phyloP scores from a whole-genome alignment of 1,140 invertebrate genomes.

The Protaetia brevitarsis region DNA sequence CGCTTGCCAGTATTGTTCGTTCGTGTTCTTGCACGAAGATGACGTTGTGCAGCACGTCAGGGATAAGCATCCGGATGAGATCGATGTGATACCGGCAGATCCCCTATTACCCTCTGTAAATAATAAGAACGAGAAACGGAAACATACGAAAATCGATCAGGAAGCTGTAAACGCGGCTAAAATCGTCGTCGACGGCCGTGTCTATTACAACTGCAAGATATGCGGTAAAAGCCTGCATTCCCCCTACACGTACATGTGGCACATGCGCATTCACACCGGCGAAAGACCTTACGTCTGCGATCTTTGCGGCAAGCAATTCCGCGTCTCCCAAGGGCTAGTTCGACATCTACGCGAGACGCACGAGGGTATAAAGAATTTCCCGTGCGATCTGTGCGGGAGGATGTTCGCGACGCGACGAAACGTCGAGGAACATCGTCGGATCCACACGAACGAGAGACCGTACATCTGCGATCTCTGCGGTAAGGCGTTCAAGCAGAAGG shows the following conservation, averaged over 20 bases:
- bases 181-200: conserved; percentile 50
- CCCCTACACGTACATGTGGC: conserved; percentile 59
- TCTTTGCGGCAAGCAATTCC: conserved; percentile 71
- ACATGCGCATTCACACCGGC: conserved; percentile 66
- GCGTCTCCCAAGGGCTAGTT: conserved; percentile 58
- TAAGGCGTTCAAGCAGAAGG: conserved; percentile 58
- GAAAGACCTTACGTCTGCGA: conserved; percentile 71
- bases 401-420: conserved; percentile 54
- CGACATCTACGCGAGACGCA: conserved; percentile 64
- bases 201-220: conserved; percentile 56
- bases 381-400: conserved; percentile 55
- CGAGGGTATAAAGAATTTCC: conserved; percentile 57
- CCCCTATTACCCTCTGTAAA: background rate
- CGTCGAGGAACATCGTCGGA: conserved; percentile 49
- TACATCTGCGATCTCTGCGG: conserved; percentile 59
- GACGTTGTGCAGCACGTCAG: conserved; percentile 41
- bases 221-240: conserved; percentile 61
- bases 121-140: conserved; percentile 31
- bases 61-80: conserved; percentile 40
- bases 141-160: conserved; percentile 44
- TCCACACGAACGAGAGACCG: conserved; percentile 51
- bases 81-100: conserved; percentile 13
- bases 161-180: conserved; percentile 48
- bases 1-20: conserved; percentile 45
- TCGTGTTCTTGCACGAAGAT: conserved; percentile 38